phyloP scores from a whole-genome alignment of 2,113 vertebrate species.

The Lasiurus cinereus region DNA sequence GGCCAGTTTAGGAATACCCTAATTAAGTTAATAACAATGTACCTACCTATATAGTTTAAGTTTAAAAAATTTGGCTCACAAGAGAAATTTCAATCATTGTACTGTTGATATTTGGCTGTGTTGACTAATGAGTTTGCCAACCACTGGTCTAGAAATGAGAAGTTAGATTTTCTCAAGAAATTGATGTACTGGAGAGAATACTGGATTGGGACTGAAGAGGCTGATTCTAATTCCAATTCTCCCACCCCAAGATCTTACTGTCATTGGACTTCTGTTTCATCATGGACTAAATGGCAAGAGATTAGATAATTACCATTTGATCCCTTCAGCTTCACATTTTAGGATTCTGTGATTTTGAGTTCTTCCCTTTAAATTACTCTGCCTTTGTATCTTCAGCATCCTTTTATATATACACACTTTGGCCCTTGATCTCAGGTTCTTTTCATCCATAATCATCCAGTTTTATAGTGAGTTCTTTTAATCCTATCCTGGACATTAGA shows the following conservation, averaged over 20 bases:
- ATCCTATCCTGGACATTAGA: background rate
- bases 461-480: background rate
- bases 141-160: background rate
- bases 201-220: background rate
- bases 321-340: background rate
- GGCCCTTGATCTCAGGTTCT: background rate
- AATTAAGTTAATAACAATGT: no score
- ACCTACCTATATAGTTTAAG: no score
- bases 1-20: no score
- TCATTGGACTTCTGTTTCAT: background rate
- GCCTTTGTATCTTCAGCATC: background rate
- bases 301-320: background rate
- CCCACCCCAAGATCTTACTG: background rate
- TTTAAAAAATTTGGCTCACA: no score
- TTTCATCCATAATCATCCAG: background rate
- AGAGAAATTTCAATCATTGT: no score
- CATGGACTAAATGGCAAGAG: background rate
- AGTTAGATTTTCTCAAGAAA: conserved; percentile 33
- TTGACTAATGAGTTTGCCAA: no score
- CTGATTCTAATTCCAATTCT: background rate
- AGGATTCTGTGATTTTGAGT: background rate
- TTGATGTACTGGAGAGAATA: background rate
- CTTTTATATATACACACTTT: background rate
- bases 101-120: no score
- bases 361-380: conserved; percentile 9